Conservation (phyloP, 1,140 invertebrate species). For the Saccostrea glomerata region DNA sequence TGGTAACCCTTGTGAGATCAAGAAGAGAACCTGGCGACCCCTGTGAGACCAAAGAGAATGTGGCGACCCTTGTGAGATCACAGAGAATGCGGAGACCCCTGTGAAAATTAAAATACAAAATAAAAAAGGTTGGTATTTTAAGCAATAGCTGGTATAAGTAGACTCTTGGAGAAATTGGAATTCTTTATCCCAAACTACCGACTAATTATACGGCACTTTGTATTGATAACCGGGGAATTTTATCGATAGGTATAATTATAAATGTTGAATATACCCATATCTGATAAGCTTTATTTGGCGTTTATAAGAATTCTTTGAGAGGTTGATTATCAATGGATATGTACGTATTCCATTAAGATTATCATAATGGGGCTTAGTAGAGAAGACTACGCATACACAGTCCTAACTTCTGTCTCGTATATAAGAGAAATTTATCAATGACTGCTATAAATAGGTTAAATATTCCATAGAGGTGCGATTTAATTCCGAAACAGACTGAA, state of each 20-base stretch:
- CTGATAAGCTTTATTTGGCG: not conserved
- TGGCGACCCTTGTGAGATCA: too few species aligned
- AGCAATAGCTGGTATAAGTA: not conserved
- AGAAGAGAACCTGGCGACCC: too few species aligned
- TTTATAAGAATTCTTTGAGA: not conserved
- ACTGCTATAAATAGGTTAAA: constrained; percentile 20
- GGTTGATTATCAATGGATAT: not conserved
- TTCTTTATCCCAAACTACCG: not conserved
- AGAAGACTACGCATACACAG: not conserved
- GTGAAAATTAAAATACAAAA: too few species aligned
- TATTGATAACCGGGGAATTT: constrained; percentile 11
- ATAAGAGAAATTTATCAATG: not conserved
- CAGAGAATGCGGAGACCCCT: too few species aligned
- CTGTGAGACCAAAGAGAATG: too few species aligned
- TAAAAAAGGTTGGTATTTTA: too few species aligned
- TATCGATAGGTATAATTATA: not conserved
- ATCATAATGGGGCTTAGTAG: not conserved
- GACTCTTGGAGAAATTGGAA: too few species aligned
- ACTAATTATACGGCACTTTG: not conserved
- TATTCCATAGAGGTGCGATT: not conserved
- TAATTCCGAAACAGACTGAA: not conserved
- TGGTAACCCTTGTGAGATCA: too few species aligned
- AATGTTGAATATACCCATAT: not conserved
- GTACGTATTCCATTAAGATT: not conserved
- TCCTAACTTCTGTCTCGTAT: not conserved